phyloP scores from a whole-genome alignment of 2,888 invertebrate species.

The Lamellibrachia columna region DNA sequence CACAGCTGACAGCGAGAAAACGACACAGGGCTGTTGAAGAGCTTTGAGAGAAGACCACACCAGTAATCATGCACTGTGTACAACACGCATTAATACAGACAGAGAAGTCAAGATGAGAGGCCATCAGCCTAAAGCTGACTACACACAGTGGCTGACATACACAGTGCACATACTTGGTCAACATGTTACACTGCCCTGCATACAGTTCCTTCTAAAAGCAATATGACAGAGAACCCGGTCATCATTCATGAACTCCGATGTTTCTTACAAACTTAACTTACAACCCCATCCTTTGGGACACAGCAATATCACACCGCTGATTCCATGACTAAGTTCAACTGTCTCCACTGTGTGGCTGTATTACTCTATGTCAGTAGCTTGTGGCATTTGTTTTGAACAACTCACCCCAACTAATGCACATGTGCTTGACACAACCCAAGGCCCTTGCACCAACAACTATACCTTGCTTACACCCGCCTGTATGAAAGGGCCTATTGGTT shows the following conservation, averaged over 20 bases:
- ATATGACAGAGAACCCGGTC: constrained; percentile 6
- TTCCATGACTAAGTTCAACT: background rate
- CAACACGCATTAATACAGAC: background rate
- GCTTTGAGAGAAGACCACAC: background rate
- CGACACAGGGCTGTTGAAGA: background rate
- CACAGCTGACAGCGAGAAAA: background rate
- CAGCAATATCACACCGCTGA: background rate
- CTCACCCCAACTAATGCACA: background rate
- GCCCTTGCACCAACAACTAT: background rate
- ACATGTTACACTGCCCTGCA: background rate
- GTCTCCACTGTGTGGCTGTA: background rate
- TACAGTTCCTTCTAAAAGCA: background rate
- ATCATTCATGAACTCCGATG: background rate
- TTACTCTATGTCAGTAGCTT: background rate
- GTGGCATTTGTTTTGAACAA: constrained; percentile 7
- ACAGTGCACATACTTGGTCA: background rate
- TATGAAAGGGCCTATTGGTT: background rate
- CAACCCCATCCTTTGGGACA: background rate
- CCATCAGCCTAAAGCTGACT: background rate
- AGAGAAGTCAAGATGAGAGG: background rate
- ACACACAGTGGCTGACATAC: background rate
- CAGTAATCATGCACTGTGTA: background rate
- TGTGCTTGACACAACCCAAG: background rate
- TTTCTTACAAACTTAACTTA: background rate
- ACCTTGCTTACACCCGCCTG: background rate